Percentiles rank a stretch among this genome's conserved stretches.
Conservation (phyloP, 2,888 invertebrate genomes). For the Andrena marginata region DNA sequence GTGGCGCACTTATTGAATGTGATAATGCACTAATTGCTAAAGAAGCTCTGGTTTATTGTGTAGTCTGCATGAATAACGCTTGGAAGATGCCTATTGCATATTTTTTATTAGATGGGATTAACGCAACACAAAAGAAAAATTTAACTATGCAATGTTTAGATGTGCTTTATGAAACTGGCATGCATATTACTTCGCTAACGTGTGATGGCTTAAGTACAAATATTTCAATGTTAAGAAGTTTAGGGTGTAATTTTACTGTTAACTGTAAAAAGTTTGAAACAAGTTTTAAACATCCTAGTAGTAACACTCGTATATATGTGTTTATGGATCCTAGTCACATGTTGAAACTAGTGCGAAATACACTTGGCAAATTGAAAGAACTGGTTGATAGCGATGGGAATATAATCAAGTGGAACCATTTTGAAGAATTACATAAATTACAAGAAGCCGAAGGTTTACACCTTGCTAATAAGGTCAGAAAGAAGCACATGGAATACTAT, state of each 20-base stretch:
- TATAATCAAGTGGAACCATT: not conserved
- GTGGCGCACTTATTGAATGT: constrained; percentile 1
- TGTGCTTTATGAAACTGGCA: not conserved
- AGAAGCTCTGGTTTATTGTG: constrained; percentile 1
- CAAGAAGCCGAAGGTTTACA: constrained; percentile 1
- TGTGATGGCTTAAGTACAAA: constrained; percentile 3
- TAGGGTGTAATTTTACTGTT: not conserved
- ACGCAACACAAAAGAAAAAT: not conserved
- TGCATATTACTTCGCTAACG: not conserved
- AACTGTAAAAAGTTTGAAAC: not conserved
- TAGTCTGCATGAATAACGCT: not conserved
- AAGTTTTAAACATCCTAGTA: constrained; percentile 3
- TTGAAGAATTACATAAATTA: constrained; percentile 3
- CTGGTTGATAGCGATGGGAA: not conserved
- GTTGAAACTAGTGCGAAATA: not conserved
- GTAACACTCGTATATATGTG: not conserved
- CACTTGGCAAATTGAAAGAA: not conserved
- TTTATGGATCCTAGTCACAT: constrained; percentile 5
- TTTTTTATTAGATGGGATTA: not conserved
- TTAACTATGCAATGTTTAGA: not conserved
- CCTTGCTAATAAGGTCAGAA: not conserved
- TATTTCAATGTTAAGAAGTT: not conserved
- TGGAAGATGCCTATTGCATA: constrained; percentile 6
- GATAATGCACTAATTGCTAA: not conserved
- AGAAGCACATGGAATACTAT: not conserved